Percentiles rank a stretch among this genome's conserved stretches.
phyloP scores from a whole-genome alignment of 2,113 vertebrate species.

The Jaculus jaculus region DNA sequence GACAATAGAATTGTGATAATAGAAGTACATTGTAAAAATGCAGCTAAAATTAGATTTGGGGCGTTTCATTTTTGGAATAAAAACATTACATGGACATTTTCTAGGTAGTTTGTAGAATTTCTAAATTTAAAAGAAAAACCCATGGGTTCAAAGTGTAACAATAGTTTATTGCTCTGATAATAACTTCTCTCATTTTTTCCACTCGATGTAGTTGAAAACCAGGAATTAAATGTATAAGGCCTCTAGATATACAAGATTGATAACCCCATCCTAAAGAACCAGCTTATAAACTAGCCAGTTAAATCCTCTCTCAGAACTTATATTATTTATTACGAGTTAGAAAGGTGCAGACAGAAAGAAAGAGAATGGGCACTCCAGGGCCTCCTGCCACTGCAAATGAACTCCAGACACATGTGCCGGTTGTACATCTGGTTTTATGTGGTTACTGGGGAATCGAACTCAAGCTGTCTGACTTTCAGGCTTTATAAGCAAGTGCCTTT shows the following conservation, averaged over 20 bases:
- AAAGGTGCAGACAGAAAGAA: too few relatives aligned
- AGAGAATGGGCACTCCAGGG: too few relatives aligned
- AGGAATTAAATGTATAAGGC: conserved; percentile 47
- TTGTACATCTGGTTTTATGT: too few relatives aligned
- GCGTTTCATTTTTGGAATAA: background rate
- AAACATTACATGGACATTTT: background rate
- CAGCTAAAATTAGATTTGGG: background rate
- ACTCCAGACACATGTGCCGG: too few relatives aligned
- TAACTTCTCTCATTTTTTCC: conserved; percentile 40
- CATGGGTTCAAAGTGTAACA: background rate
- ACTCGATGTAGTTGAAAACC: conserved; percentile 33
- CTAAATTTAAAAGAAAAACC: background rate
- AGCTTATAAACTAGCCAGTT: background rate
- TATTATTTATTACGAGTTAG: too few relatives aligned
- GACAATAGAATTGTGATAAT: background rate
- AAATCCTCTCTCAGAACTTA: background rate
- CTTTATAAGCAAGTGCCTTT: too few relatives aligned
- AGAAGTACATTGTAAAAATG: conserved; percentile 33
- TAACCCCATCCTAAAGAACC: background rate
- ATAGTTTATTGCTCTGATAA: background rate
- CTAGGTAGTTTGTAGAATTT: conserved; percentile 37
- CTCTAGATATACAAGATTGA: conserved; percentile 5
- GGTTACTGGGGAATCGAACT: too few relatives aligned
- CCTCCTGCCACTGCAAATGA: too few relatives aligned
- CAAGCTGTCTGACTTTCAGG: too few relatives aligned